phyloP scores from a whole-genome alignment of 2,888 invertebrate genomes.

The Biston betularia region DNA sequence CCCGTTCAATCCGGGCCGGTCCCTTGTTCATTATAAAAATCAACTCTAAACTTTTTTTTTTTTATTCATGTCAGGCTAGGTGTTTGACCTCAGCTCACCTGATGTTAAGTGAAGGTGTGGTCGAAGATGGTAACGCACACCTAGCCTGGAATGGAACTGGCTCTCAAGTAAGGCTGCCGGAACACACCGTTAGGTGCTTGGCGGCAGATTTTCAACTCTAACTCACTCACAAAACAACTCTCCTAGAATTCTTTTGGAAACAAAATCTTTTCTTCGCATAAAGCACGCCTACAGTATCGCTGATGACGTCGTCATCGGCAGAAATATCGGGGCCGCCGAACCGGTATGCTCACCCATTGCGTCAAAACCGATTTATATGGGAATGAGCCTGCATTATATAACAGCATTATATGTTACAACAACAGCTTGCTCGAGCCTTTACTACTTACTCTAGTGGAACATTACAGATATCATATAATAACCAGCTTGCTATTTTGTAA shows the following conservation, averaged over 20 bases:
- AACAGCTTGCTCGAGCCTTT: slow-evolving; percentile 9
- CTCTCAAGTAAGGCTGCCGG: no score
- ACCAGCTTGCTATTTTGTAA: slow-evolving; percentile 21
- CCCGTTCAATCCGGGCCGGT: no score
- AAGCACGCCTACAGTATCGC: slow-evolving; percentile 54
- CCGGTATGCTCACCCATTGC: slow-evolving; percentile 73
- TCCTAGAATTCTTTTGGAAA: slow-evolving; percentile 6
- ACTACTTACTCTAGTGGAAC: slow-evolving; percentile 17
- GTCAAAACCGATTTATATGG: slow-evolving; percentile 71
- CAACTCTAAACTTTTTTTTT: no score
- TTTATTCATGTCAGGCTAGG: no score
- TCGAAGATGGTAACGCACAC: no score
- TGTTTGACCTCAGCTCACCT: no score
- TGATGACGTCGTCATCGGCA: slow-evolving; percentile 60
- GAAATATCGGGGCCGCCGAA: slow-evolving; percentile 71
- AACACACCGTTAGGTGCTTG: no score
- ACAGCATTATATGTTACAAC: slow-evolving; percentile 37
- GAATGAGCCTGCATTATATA: slow-evolving; percentile 65
- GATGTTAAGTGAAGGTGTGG: no score
- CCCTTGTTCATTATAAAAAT: no score
- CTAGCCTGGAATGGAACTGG: no score
- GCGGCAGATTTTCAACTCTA: no score
- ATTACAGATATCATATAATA: slow-evolving; percentile 3
- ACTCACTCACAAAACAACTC: no score
- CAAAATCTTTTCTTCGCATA: slow-evolving; percentile 39